phyloP scores from a whole-genome alignment of 2,113 vertebrate genomes.

The Larimichthys crocea region DNA sequence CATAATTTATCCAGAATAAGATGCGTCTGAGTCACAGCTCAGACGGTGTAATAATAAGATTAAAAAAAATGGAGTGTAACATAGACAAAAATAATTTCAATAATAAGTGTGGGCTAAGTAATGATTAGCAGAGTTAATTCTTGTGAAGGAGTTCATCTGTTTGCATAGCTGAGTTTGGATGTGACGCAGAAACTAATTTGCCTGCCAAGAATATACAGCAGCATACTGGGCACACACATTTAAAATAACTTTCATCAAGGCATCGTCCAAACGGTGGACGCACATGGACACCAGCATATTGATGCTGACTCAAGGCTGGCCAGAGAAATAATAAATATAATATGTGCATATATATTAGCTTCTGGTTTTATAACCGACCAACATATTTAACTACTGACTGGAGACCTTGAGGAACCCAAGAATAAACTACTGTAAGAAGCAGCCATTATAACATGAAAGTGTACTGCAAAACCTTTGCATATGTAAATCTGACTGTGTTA shows the following conservation, averaged over 20 bases:
- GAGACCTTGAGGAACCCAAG: too few species aligned
- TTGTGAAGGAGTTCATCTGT: not conserved
- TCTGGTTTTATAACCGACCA: too few species aligned
- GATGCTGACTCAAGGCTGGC: conserved; percentile 2
- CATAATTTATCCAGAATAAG: conserved; percentile 1
- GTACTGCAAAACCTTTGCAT: too few species aligned
- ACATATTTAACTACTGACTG: too few species aligned
- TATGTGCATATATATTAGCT: too few species aligned
- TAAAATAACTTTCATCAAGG: too few species aligned
- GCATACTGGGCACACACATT: not conserved
- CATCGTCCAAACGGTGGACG: not conserved
- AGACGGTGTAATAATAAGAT: conserved; percentile 2
- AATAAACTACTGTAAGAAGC: too few species aligned
- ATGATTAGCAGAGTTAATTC: not conserved
- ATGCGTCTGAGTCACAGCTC: not conserved
- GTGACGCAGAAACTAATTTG: not conserved
- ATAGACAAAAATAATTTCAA: not conserved
- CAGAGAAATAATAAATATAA: too few species aligned
- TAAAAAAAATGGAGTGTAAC: not conserved
- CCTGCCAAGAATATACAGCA: not conserved
- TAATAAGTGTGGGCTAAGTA: not conserved
- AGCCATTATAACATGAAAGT: too few species aligned
- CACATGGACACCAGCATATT: not conserved
- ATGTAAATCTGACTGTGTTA: too few species aligned
- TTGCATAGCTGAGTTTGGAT: not conserved